These are phyloP conservation scores for Hycleus phaleratus DNA, from an alignment of 1,140 invertebrate genomes.

Conservation along the genomic window DNA sequence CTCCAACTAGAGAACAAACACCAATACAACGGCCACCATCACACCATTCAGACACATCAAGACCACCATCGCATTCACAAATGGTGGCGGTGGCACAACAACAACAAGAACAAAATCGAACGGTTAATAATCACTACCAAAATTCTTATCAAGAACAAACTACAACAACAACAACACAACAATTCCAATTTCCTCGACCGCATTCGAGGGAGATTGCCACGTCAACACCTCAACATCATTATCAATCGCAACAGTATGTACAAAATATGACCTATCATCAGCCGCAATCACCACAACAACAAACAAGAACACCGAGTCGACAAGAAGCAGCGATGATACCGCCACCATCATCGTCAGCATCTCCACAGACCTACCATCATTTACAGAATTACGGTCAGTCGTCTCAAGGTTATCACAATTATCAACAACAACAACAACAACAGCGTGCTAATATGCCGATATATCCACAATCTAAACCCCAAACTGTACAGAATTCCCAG, in stretches of 20 bases:
- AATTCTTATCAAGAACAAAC: constrained; percentile 12
- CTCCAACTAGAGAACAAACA: constrained; percentile 22
- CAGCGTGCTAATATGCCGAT: constrained; percentile 7
- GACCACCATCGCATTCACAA: constrained; percentile 29
- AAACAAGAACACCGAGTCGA: constrained; percentile 18
- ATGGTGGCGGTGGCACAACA: constrained; percentile 1
- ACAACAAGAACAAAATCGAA: not conserved
- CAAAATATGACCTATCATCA: constrained; percentile 2
- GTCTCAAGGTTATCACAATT: constrained; percentile 27
- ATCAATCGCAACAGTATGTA: constrained; percentile 21
- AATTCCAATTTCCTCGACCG: constrained; percentile 27
- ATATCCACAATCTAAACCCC: constrained; percentile 27
- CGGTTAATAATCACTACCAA: constrained; percentile 4
- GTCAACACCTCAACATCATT: constrained; percentile 26
- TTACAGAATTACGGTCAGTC: constrained; percentile 35
- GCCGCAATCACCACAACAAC: constrained; percentile 27
- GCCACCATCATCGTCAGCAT: not conserved
- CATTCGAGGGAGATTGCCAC: constrained; percentile 24
- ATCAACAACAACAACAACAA: constrained; percentile 16
- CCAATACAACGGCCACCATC: constrained; percentile 28
- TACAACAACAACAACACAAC: too few species aligned
- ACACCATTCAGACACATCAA: constrained; percentile 25
- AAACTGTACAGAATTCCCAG: constrained; percentile 7
- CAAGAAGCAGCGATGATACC: constrained; percentile 12
- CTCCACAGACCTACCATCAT: constrained; percentile 20